Conservation (phyloP, 1,140 invertebrate genomes). For the Hyphantria cunea region DNA sequence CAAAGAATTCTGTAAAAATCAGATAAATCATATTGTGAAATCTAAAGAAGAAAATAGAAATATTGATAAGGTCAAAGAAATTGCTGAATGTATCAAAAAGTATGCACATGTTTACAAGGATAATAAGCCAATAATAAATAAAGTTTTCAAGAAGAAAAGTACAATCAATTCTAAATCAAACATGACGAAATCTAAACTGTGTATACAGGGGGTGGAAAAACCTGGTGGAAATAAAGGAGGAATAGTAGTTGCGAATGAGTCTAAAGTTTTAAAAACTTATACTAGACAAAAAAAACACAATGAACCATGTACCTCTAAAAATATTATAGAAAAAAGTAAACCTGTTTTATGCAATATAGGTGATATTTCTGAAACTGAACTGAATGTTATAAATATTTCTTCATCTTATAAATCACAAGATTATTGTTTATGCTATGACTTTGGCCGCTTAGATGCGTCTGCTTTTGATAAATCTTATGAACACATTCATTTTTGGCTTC, state of each 20-base stretch:
- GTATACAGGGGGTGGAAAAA: slow-evolving; percentile 75
- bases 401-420: slow-evolving; percentile 25
- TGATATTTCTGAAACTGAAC: slow-evolving; percentile 10
- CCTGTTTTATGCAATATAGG: slow-evolving; percentile 21
- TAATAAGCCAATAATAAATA: slow-evolving; percentile 16
- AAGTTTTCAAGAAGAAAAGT: slow-evolving; percentile 5
- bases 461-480: slow-evolving; percentile 43
- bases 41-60: neutral
- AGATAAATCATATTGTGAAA: slow-evolving; percentile 14
- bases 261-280: slow-evolving; percentile 36
- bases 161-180: slow-evolving; percentile 7
- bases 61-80: slow-evolving; percentile 35
- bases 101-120: slow-evolving; percentile 20
- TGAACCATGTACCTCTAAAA: slow-evolving; percentile 31
- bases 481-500: slow-evolving; percentile 60
- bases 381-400: slow-evolving; percentile 14
- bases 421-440: slow-evolving; percentile 66
- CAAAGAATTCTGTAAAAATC: neutral
- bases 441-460: slow-evolving; percentile 50
- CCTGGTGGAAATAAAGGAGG: slow-evolving; percentile 57
- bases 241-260: slow-evolving; percentile 14
- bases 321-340: slow-evolving; percentile 8
- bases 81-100: slow-evolving; percentile 33
- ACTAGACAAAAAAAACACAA: slow-evolving; percentile 14
- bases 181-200: slow-evolving; percentile 51